phyloP scores from a whole-genome alignment of 1,140 invertebrate species.

The Antheraea pernyi region DNA sequence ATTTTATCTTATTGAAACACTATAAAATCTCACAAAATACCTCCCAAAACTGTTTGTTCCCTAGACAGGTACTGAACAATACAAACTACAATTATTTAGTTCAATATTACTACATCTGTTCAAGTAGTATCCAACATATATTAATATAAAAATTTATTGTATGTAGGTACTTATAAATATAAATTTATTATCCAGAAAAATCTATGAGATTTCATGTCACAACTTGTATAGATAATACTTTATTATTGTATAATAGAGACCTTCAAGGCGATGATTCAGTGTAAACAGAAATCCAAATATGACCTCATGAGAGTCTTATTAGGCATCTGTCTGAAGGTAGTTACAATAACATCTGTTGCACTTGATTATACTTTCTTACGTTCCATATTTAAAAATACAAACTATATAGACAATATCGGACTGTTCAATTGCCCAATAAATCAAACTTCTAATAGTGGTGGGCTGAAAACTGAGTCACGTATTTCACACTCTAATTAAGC shows the following conservation, averaged over 20 bases:
- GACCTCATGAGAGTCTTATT: constrained; percentile 22
- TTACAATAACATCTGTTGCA: constrained; percentile 1
- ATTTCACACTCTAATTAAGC: constrained; percentile 75
- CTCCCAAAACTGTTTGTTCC: no score
- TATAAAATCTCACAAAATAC: no score
- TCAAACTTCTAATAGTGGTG: constrained; percentile 57
- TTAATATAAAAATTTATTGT: no score
- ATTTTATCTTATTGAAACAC: no score
- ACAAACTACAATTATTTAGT: no score
- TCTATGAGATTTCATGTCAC: no score
- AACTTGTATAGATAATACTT: background rate
- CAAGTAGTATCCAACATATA: no score
- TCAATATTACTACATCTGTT: no score
- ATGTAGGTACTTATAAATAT: no score
- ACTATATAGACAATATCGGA: constrained; percentile 18
- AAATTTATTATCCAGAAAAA: no score
- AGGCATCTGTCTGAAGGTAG: constrained; percentile 22
- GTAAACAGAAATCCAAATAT: constrained; percentile 34
- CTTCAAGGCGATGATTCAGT: constrained; percentile 41
- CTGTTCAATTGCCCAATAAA: constrained; percentile 50
- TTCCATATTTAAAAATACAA: background rate
- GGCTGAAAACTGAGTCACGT: constrained; percentile 67
- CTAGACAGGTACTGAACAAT: no score
- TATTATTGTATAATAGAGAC: constrained; percentile 16
- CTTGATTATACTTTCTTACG: background rate